A percentile compares a stretch with the other conserved stretches of the same genome.
phyloP scores from a whole-genome alignment of 2,888 invertebrate genomes.

The Griposia aprilina region DNA sequence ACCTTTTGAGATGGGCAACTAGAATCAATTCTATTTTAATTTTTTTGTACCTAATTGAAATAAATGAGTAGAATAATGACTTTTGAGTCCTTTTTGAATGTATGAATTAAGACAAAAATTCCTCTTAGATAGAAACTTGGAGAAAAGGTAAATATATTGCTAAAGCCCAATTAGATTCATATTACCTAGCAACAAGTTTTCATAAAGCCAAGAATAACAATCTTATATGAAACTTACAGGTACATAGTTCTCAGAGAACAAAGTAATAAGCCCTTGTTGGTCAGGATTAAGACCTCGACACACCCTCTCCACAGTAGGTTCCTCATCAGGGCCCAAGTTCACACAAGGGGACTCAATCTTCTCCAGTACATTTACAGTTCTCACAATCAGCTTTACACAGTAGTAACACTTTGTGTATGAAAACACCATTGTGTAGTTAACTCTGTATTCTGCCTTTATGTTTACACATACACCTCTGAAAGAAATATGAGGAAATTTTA shows the following conservation, averaged over 20 bases:
- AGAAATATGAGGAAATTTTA: constrained; percentile 2
- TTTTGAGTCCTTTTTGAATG: too few relatives aligned
- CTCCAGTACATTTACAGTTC: constrained; percentile 97
- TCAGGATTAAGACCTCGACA: constrained; percentile 94
- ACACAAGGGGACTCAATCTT: constrained; percentile 97
- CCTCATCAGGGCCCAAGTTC: constrained; percentile 91
- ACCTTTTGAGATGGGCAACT: too few relatives aligned
- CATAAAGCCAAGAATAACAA: constrained; percentile 10
- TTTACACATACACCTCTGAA: constrained; percentile 93
- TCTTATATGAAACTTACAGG: constrained; percentile 89
- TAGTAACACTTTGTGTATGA: constrained; percentile 93
- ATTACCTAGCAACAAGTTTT: not conserved
- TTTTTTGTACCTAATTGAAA: too few relatives aligned
- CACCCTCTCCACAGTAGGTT: constrained; percentile 94
- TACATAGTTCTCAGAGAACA: constrained; percentile 97
- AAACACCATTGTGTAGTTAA: constrained; percentile 96
- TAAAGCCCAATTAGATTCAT: constrained; percentile 11
- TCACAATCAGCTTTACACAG: constrained; percentile 95
- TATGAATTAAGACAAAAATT: too few relatives aligned
- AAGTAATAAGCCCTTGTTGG: constrained; percentile 95
- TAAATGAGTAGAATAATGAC: too few relatives aligned
- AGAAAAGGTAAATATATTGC: too few relatives aligned
- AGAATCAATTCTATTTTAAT: too few relatives aligned
- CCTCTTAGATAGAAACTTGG: not conserved
- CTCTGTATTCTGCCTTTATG: constrained; percentile 93